Percentiles rank a stretch among this genome's conserved stretches.
These are phyloP conservation scores for Emydoidea blandingii DNA, from an alignment of 2,797 vertebrate species.

Conservation along the genomic window DNA sequence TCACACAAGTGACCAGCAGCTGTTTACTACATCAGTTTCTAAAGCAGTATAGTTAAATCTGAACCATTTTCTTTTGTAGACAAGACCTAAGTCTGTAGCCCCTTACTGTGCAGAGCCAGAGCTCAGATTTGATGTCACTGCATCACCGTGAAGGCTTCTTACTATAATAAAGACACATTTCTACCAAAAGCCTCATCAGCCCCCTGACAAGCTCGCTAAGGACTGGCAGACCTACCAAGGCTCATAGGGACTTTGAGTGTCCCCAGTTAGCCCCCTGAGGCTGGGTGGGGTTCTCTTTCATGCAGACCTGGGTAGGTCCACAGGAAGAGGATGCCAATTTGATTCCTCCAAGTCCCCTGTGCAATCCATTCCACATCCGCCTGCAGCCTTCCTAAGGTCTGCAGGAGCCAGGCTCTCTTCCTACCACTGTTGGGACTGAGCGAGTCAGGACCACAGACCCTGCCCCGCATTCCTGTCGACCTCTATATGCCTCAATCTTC, in stretches of 20 bases:
- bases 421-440: background rate
- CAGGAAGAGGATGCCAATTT: background rate
- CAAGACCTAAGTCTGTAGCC: background rate
- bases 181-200: background rate
- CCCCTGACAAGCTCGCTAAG: background rate
- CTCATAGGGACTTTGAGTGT: background rate
- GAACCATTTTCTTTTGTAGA: background rate
- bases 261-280: background rate
- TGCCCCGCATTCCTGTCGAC: background rate
- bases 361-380: background rate
- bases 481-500: background rate
- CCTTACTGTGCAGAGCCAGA: background rate
- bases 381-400: background rate
- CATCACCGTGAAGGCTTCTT: background rate
- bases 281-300: background rate
- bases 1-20: background rate
- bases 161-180: background rate
- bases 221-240: background rate
- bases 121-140: background rate
- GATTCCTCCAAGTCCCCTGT: background rate
- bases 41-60: background rate
- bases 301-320: background rate
- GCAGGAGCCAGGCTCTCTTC: background rate
- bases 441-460: background rate
- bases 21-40: background rate